These are phyloP conservation scores for Muscicapa striata DNA, from an alignment of 2,797 vertebrate species.

Conservation along the genomic window DNA sequence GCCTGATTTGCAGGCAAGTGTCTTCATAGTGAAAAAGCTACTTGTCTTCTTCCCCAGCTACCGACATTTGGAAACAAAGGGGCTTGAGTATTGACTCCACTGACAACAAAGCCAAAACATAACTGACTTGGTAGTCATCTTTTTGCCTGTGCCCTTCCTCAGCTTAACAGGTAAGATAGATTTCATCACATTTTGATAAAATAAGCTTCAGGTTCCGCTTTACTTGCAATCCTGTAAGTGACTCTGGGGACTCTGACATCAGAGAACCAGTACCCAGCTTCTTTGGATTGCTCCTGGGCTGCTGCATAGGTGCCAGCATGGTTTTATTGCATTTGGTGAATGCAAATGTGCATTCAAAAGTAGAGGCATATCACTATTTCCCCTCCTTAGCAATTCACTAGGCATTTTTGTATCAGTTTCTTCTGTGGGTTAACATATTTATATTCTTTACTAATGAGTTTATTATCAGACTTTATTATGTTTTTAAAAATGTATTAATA, in stretches of 20 bases:
- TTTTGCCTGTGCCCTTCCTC: not conserved
- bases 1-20: not conserved
- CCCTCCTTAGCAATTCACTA: not conserved
- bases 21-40: not conserved
- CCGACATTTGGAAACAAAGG: not conserved
- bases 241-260: not conserved
- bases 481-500: not conserved
- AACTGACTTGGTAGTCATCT: not conserved
- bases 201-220: not conserved
- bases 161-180: not conserved
- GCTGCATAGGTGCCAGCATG: not conserved
- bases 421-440: not conserved
- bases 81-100: not conserved
- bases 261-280: not conserved
- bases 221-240: not conserved
- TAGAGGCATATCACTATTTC: not conserved
- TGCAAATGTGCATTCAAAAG: not conserved
- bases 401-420: not conserved
- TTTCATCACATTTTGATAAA: not conserved
- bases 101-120: not conserved
- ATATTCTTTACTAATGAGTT: not conserved
- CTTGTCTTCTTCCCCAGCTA: not conserved
- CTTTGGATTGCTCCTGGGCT: not conserved
- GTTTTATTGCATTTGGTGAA: not conserved
- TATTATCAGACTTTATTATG: not conserved